These are phyloP conservation scores for Achatina immaculata DNA, from an alignment of 1,140 invertebrate species.

Conservation along the genomic window DNA sequence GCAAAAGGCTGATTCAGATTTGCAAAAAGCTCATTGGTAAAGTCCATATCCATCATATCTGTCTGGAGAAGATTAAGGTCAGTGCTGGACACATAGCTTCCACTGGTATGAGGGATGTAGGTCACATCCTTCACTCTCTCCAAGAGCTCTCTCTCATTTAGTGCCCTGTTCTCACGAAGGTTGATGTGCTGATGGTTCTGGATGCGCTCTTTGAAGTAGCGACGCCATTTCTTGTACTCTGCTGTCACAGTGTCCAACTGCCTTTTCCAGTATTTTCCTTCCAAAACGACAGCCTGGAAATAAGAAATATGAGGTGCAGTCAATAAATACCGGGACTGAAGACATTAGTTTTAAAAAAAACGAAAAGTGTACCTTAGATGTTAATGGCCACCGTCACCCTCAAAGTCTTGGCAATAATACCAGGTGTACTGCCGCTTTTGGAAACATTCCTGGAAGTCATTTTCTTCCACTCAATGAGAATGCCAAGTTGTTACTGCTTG, in stretches of 20 bases:
- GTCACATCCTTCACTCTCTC: conserved; percentile 50
- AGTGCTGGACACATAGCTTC: conserved; percentile 50
- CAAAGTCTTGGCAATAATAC: background rate
- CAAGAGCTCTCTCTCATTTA: conserved; percentile 46
- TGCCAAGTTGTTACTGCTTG: too few relatives aligned
- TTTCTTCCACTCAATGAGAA: too few relatives aligned
- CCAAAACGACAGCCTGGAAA: conserved; percentile 89
- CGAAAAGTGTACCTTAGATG: background rate
- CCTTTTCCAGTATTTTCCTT: conserved; percentile 99
- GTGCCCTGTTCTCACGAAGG: conserved; percentile 13
- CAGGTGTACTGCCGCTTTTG: too few relatives aligned
- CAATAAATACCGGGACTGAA: too few relatives aligned
- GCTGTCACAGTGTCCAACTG: conserved; percentile 95
- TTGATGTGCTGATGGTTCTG: conserved; percentile 30
- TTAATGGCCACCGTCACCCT: too few relatives aligned
- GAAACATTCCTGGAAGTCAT: too few relatives aligned
- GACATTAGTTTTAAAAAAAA: background rate
- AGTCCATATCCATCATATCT: conserved; percentile 79
- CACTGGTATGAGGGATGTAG: conserved; percentile 37
- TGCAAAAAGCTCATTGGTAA: conserved; percentile 79
- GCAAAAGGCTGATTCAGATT: conserved; percentile 90
- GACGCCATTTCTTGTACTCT: conserved; percentile 99
- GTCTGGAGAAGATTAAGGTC: conserved; percentile 54
- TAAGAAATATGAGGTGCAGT: background rate
- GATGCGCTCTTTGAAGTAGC: conserved; percentile 82